phyloP scores from a whole-genome alignment of 2,113 vertebrate genomes.

The Mesitornis unicolor region DNA sequence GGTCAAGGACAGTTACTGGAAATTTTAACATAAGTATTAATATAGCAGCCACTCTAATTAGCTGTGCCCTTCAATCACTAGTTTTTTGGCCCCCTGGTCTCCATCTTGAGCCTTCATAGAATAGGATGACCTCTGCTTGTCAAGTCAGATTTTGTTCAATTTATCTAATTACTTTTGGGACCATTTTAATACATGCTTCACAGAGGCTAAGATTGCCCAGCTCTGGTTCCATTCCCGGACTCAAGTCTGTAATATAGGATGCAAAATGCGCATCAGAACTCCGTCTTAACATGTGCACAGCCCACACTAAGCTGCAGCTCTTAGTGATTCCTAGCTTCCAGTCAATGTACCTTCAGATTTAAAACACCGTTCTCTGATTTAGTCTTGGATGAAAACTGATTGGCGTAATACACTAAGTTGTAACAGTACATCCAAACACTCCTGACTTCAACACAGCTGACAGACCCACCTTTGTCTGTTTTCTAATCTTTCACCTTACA shows the following conservation, averaged over 20 bases:
- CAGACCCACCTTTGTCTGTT: neutral
- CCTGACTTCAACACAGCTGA: neutral
- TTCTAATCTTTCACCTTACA: neutral
- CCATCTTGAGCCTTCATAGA: slow-evolving; percentile 42
- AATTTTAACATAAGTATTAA: slow-evolving; percentile 67
- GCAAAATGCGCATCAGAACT: neutral
- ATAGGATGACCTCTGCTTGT: slow-evolving; percentile 50
- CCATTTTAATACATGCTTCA: neutral
- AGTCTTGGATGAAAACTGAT: neutral
- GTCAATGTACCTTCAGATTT: neutral
- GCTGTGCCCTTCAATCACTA: slow-evolving; percentile 45
- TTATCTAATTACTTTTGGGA: slow-evolving; percentile 56
- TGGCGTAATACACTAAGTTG: neutral
- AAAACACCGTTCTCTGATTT: neutral
- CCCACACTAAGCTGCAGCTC: neutral
- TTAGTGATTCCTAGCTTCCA: neutral
- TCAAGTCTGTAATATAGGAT: neutral
- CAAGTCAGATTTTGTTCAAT: slow-evolving; percentile 55
- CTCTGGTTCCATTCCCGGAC: neutral
- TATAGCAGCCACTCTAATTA: slow-evolving; percentile 63
- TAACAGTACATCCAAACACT: neutral
- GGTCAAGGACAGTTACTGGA: slow-evolving; percentile 44
- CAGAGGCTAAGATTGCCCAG: neutral
- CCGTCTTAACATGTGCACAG: neutral
- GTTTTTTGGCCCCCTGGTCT: slow-evolving; percentile 53